phyloP scores from a whole-genome alignment of 2,797 vertebrate genomes.

The Pelodytes ibericus region DNA sequence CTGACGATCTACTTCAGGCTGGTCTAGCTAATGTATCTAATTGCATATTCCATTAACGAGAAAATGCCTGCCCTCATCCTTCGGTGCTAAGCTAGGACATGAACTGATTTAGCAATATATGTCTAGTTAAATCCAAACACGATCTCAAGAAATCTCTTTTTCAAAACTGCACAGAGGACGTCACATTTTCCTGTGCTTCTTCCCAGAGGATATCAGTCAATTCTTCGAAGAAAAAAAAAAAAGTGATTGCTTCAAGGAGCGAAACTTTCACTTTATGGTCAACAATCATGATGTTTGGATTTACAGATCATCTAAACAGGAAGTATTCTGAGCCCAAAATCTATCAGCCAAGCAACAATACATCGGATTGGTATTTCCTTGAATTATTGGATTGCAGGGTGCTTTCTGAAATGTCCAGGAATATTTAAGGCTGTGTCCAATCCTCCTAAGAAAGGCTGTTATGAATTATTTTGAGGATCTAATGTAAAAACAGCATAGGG shows the following conservation, averaged over 20 bases:
- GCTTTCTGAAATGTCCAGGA: not conserved
- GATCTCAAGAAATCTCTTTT: constrained; percentile 42
- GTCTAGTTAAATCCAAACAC: constrained; percentile 39
- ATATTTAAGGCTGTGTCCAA: not conserved
- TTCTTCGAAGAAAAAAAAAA: constrained; percentile 41
- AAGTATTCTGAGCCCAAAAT: not conserved
- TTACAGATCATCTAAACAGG: constrained; percentile 18
- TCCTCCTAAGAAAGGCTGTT: not conserved
- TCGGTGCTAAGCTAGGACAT: constrained; percentile 34
- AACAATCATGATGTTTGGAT: not conserved
- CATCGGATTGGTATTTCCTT: constrained; percentile 3
- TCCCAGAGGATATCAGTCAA: constrained; percentile 42
- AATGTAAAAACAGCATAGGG: not conserved
- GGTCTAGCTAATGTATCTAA: no score
- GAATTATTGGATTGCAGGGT: not conserved
- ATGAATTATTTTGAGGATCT: not conserved
- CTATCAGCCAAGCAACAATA: not conserved
- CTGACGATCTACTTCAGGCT: not conserved
- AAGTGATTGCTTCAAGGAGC: constrained; percentile 33
- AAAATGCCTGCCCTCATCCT: not conserved
- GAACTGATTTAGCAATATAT: constrained; percentile 40
- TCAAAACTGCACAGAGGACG: constrained; percentile 28
- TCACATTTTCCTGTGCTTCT: constrained; percentile 46
- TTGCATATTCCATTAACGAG: no score
- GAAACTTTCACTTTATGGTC: constrained; percentile 19